Base-by-base conservation (phyloP, 2,888 invertebrate genomes). In the Drosophila lutescens region DNA sequence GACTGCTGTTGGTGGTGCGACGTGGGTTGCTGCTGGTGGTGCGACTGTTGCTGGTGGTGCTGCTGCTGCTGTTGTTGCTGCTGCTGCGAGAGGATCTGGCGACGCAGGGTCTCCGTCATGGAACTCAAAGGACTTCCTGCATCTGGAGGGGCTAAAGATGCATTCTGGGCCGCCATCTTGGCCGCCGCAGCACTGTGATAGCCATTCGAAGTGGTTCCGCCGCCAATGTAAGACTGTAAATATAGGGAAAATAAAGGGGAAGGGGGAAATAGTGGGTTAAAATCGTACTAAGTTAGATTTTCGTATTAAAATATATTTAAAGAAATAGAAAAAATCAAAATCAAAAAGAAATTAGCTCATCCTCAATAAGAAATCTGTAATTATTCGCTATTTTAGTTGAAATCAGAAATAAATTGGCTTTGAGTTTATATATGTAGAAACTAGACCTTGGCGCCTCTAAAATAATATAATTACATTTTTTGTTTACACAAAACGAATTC, bases 81-180 rank as follows among this genome's bases (percentile, higher is more conserved):
- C 66, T 90, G 90, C 49, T 91, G 91, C 30, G 91, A 90, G 57
- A 91, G 89, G 13, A 91, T 91, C 72, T 91, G 91, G 7, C 91
- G 88, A 4, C 91, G 90, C 54, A 91, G 71, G 0, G 86, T 87
- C 77, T 91, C 91, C 20, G 91, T 91, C 91, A 91, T 91, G 4
- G 90, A 86, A 38, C 91, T 91, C 6, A 91, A 79, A 0, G 91
- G 86, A 59, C 90, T 91, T 40, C 77, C 67, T 9, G 87, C 84
- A 26, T 91, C 91, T 2, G 91, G 85, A 6, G 90, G 91, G 0
- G 79, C 89, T 3, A 90, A 57, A 0, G 80, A 76, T 7, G 91
- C 88, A 56, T 78, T 89, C 70, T 89, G 90, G 17, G 89, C 89
- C 4, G 90, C 90, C 83, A 88, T 74, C 44, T 88, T 88, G 15